Conservation (phyloP, 2,797 vertebrate genomes). For the Prionace glauca region DNA sequence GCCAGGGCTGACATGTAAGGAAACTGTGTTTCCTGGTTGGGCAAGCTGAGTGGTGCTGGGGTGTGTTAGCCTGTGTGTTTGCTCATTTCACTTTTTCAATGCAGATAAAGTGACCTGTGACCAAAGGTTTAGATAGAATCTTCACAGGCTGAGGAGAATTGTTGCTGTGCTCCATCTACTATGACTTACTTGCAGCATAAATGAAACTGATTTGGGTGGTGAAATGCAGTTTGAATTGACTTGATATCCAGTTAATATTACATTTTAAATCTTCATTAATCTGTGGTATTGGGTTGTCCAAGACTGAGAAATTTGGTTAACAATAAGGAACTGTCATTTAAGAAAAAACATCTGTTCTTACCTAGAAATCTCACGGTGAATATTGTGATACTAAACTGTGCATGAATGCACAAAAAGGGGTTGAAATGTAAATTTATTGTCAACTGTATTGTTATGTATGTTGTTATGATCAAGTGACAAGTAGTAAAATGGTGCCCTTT, state of each 20-base stretch:
- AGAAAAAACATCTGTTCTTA: neutral
- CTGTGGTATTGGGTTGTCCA: neutral
- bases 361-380: neutral
- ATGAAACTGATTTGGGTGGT: neutral
- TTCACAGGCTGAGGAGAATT: neutral
- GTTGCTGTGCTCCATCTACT: neutral
- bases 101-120: neutral
- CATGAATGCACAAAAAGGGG: neutral
- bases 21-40: no score
- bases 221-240: neutral
- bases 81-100: neutral
- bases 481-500: no score
- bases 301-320: neutral
- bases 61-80: neutral
- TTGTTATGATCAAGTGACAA: no score
- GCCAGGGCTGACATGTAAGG: neutral
- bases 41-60: neutral
- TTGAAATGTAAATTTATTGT: neutral
- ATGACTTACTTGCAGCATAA: neutral
- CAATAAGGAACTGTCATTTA: neutral
- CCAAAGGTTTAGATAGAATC: neutral
- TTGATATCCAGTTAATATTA: neutral
- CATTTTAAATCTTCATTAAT: neutral
- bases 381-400: neutral
- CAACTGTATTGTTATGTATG: neutral